Evolutionary conservation across 2,113 vertebrate species (phyloP).

Genomic region (Daphoenositta chrysoptera): DNA sequence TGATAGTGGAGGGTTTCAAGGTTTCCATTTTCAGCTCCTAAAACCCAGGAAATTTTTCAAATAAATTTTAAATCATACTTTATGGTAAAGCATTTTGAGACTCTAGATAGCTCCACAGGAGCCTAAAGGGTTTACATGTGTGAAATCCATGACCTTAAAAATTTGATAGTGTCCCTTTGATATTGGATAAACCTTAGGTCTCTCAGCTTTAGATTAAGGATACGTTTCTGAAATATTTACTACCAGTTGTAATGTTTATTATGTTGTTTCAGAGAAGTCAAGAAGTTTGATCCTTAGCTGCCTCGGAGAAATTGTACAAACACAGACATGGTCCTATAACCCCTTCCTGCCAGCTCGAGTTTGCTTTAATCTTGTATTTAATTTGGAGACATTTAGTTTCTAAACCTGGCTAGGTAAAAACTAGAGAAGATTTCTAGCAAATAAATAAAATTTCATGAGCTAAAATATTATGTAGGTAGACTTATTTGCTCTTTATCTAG

Average conservation of each 20-base stretch:
- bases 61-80: neutral
- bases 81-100: neutral
- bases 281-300: conserved; percentile 44
- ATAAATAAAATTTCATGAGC: neutral
- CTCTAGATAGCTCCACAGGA: neutral
- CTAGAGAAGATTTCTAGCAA: neutral
- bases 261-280: conserved; percentile 32
- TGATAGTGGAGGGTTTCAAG: neutral
- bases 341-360: neutral
- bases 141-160: conserved; percentile 31
- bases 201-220: conserved; percentile 22
- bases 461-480: neutral
- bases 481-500: too few species aligned
- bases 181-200: conserved; percentile 34
- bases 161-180: conserved; percentile 32
- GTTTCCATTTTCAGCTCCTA: neutral
- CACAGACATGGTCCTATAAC: neutral
- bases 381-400: neutral
- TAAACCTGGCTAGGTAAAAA: neutral
- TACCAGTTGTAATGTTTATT: conserved; percentile 42
- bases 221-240: conserved; percentile 49
- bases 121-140: neutral
- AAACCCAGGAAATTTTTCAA: neutral
- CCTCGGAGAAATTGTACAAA: conserved; percentile 12
- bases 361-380: conserved; percentile 8